Evolutionary conservation across 64 coral and sea anemone genomes (phyloP).

Genomic region (Actinia equina): DNA sequence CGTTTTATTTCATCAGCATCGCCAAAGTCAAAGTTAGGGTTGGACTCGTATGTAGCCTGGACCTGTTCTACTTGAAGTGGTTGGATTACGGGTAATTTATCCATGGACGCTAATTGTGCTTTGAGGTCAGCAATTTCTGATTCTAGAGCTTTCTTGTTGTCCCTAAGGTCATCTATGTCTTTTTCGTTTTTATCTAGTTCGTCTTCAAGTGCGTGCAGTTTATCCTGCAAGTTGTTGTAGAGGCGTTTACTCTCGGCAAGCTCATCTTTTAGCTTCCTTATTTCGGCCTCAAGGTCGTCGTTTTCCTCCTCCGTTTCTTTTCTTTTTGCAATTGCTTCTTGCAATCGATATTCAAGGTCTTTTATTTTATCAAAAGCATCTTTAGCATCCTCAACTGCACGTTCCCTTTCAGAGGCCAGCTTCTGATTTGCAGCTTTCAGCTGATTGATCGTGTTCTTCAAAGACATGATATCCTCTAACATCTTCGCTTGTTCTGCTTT

Average conservation of each 20-base stretch:
- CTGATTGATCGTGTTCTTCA: slow-evolving; percentile 29
- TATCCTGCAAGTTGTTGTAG: slow-evolving; percentile 61
- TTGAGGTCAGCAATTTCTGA: slow-evolving; percentile 61
- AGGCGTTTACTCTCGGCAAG: slow-evolving; percentile 24
- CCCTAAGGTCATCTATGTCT: slow-evolving; percentile 58
- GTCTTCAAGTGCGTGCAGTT: slow-evolving; percentile 50
- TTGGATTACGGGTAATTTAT: slow-evolving; percentile 31
- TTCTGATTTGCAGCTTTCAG: slow-evolving; percentile 49
- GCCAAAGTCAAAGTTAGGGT: slow-evolving; percentile 66
- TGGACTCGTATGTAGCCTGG: slow-evolving; percentile 33
- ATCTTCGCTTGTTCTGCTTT: slow-evolving; percentile 37
- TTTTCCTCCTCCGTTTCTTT: slow-evolving; percentile 64
- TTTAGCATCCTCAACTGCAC: slow-evolving; percentile 60
- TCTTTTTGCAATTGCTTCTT: slow-evolving; percentile 43
- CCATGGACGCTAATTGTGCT: slow-evolving; percentile 63
- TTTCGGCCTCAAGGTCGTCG: slow-evolving; percentile 50
- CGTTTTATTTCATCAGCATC: slow-evolving; percentile 66
- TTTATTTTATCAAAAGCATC: slow-evolving; percentile 49
- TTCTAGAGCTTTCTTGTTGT: slow-evolving; percentile 52
- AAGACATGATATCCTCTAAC: slow-evolving; percentile 4
- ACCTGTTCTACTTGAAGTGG: slow-evolving; percentile 46
- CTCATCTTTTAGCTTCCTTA: slow-evolving; percentile 45
- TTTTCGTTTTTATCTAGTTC: slow-evolving; percentile 72
- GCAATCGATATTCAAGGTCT: slow-evolving; percentile 53
- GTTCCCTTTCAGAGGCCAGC: slow-evolving; percentile 65